Evolutionary conservation across 2,113 vertebrate species (phyloP).

Genomic region (Phaethon lepturus): DNA sequence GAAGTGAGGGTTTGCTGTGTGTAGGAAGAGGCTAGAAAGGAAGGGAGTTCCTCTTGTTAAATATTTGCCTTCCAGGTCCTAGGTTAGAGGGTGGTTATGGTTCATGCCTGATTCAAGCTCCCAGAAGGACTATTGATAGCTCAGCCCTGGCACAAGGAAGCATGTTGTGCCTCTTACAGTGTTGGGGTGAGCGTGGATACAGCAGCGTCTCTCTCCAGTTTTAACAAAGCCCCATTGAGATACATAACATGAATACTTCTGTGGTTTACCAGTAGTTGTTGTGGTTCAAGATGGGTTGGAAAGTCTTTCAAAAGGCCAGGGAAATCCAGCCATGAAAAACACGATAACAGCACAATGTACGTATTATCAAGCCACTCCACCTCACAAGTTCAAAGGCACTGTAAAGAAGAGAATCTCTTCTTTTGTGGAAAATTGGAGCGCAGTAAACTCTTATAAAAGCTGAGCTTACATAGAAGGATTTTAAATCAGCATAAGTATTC

Average conservation of each 20-base stretch:
- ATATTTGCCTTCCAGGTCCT: background rate
- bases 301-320: slow-evolving; percentile 8
- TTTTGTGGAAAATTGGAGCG: background rate
- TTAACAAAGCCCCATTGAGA: slow-evolving; percentile 30
- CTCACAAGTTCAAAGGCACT: background rate
- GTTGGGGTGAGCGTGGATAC: background rate
- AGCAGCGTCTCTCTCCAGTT: background rate
- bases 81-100: background rate
- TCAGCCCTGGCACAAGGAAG: background rate
- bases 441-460: background rate
- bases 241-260: background rate
- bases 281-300: background rate
- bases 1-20: background rate
- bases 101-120: background rate
- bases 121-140: background rate
- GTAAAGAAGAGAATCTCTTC: background rate
- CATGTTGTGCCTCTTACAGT: background rate
- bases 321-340: background rate
- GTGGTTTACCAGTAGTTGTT: slow-evolving; percentile 1
- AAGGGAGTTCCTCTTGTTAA: background rate
- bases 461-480: background rate
- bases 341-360: background rate
- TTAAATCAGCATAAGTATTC: background rate
- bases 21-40: background rate
- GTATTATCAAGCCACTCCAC: background rate